Base-by-base conservation (phyloP, 2,797 vertebrate species). In the Lacerta bilineata region DNA sequence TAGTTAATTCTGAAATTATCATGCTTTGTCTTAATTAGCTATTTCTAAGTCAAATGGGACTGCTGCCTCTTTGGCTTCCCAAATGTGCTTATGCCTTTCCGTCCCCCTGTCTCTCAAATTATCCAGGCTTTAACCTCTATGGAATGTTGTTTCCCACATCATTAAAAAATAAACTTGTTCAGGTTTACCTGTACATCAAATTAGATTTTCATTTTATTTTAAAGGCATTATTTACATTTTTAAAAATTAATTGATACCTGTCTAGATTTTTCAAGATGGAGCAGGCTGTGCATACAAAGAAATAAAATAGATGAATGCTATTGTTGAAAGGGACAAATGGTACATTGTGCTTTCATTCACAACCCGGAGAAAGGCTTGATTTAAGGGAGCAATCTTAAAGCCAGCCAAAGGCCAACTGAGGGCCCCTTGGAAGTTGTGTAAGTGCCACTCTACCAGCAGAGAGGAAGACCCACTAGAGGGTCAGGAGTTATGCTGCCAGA, bases 21-120 rank as follows among this genome's bases (percentile, higher is more conserved):
- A 55, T 55, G 61, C 6, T 64, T 64, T 18, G 61, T 23, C 20
- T 64, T 64, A 18, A 64, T 64, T 64, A 64, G 61, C 61, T 64
- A 64, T 89, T 93, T 92, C 9, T 72, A 13, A 72, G n/a, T 87
- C 64, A 79, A 3, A 90, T 94, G 90, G 86, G 78, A 18, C 69
- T 92, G 90, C 77, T 0, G 84, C 76, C 25, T 81, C 8, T 8
- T 27, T 66, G 13, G 11, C 80, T 77, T 93, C 59, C 81, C 84
- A 78, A 88, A 87, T 36, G 71, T 33, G 33, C n/a, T 36, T 64
- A 7, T 18, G 17, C 3, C 71, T 74, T 74, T 18, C 3, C 71
- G 15, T 20, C 71, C 13, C 18, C 71, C 71, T 1, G 1, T n/a
- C 71, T 15, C 83, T 82, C 33, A 85, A 90, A 64, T 83, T 75